A percentile compares a stretch with the other conserved stretches of the same genome.
Evolutionary conservation across 23 tunicate species (phyloP).

Genomic region (Diplosoma virens): DNA sequence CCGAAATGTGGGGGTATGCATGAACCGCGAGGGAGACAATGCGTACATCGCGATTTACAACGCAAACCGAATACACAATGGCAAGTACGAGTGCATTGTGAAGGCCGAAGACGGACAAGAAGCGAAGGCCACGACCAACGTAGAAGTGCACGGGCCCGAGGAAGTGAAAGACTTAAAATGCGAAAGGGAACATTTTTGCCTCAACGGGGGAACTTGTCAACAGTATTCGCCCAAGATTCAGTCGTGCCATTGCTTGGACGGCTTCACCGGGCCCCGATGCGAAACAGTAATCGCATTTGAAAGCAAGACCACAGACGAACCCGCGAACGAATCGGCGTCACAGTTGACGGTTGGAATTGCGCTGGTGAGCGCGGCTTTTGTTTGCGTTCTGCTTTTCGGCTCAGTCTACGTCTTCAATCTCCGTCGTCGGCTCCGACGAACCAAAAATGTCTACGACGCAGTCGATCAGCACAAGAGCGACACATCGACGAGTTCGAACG

Average conservation of each 20-base stretch:
- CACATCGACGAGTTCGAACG: background rate
- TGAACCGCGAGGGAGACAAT: background rate
- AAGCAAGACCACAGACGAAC: background rate
- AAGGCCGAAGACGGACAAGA: slow-evolving; percentile 20
- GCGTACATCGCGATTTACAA: background rate
- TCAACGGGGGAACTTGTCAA: slow-evolving; percentile 50
- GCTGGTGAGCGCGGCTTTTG: slow-evolving; percentile 27
- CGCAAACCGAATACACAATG: slow-evolving; percentile 45
- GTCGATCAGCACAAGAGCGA: background rate
- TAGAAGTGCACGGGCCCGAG: slow-evolving; percentile 40
- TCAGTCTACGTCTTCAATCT: background rate
- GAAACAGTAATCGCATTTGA: slow-evolving; percentile 2
- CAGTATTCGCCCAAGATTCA: background rate
- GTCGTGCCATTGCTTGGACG: slow-evolving; percentile 25
- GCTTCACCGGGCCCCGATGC: slow-evolving; percentile 41
- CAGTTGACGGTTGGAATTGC: slow-evolving; percentile 22
- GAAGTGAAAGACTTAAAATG: slow-evolving; percentile 2
- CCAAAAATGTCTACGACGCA: background rate
- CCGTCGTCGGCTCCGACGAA: background rate
- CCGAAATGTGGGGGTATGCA: slow-evolving; percentile 2
- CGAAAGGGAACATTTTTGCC: slow-evolving; percentile 27
- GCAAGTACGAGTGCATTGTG: slow-evolving; percentile 46
- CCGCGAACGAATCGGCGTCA: background rate
- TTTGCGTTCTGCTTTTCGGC: background rate
- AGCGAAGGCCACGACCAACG: slow-evolving; percentile 14